Evolutionary conservation across 1,140 invertebrate genomes (phyloP), one percentile per base, ranked within the genome.

Genomic region (Dreissena rostriformis): DNA sequence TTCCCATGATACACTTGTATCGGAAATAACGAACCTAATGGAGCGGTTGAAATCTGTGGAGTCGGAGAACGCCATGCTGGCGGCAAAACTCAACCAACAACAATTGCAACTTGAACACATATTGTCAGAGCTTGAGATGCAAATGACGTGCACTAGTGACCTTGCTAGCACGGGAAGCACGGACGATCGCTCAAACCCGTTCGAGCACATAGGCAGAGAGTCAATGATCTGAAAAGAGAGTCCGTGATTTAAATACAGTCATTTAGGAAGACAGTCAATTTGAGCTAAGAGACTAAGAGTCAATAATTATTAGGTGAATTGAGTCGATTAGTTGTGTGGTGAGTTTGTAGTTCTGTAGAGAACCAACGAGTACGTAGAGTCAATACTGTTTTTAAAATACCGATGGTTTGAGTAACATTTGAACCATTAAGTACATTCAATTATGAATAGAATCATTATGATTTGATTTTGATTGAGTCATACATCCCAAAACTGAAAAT

Each of bases 61-160:
- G 93, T 96, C 97, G 0, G 98, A 99, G 92, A 99, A 99, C 92
- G 96, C 97, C 12, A 95, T 97, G 5, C 96, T 99, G 95, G 98
- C 96, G 86, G 95, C 96, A 0, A 98, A 99, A 91, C 94, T 99
- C 6, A 98, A 96, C 91, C 97, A 98, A 90, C 97, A 98, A 89
- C 97, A 98, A 91, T 98, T 97, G 97, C 97, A 98, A 91, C 96
- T 99, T 51, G 97, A 99, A 91, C 96, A 98, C 92, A 96, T 98
- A 86, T 94, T 99, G 85, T 97, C 98, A 66, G 98, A 99, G 93
- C 98, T 99, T 78, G 98, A 99, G 94, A 97, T 99, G 97, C 98
- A 99, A 93, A 98, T 99, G 82, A 97, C 97, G 10, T 97, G 92
- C 86, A 90, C 91, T 57, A 92, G 90, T 80, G 84, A 84, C 53